Percentiles rank a stretch among this genome's conserved stretches.
phyloP scores from a whole-genome alignment of 1,140 invertebrate species.

The Lethocerus indicus region DNA sequence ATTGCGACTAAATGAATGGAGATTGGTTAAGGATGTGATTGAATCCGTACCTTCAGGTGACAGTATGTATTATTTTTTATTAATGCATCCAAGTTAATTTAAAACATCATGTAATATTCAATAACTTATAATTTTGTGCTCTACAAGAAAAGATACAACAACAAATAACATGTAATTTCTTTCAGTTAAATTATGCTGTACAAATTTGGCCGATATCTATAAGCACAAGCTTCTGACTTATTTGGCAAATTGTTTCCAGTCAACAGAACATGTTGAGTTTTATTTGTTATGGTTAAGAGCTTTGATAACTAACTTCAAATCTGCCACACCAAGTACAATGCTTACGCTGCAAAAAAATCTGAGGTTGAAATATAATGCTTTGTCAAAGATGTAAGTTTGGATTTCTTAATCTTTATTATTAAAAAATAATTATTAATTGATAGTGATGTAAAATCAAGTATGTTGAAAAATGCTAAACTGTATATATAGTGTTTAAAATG shows the following conservation, averaged over 20 bases:
- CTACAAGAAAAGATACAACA: too few species aligned
- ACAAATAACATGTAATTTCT: too few species aligned
- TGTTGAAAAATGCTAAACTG: too few species aligned
- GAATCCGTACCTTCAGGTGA: constrained; percentile 59
- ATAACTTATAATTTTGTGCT: too few species aligned
- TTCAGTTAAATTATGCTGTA: constrained; percentile 56
- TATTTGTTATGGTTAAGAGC: constrained; percentile 64
- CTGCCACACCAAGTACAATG: constrained; percentile 38
- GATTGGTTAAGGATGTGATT: constrained; percentile 62
- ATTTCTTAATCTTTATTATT: too few species aligned
- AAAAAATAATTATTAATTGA: too few species aligned
- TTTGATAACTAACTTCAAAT: constrained; percentile 38
- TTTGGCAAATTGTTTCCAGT: constrained; percentile 51
- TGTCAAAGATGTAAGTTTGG: constrained; percentile 80
- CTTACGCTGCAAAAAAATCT: constrained; percentile 64
- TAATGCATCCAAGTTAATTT: too few species aligned
- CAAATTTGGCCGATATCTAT: constrained; percentile 52
- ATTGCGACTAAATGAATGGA: constrained; percentile 69
- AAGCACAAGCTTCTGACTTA: constrained; percentile 51
- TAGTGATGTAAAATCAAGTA: too few species aligned
- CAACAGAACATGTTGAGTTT: constrained; percentile 69
- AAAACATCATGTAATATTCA: too few species aligned
- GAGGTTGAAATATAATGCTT: constrained; percentile 56
- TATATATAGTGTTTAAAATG: too few species aligned
- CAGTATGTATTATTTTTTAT: too few species aligned